Evolutionary conservation across 2,797 vertebrate species (phyloP), one percentile per base, ranked within the genome.

Genomic region (Hoplostethus atlanticus): DNA sequence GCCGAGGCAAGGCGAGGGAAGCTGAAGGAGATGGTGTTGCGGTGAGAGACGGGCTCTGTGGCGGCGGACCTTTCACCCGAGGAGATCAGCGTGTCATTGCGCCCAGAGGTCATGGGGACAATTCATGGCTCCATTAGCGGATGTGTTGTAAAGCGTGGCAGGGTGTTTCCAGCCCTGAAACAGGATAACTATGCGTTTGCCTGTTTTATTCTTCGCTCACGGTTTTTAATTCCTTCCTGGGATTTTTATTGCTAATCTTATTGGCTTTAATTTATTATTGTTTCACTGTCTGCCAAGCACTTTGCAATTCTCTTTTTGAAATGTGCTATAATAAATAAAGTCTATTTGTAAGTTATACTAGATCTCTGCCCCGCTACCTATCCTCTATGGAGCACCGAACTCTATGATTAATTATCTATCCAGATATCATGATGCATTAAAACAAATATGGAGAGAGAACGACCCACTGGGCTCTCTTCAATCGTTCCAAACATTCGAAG

Each of bases 61-160:
- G 50, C 76, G 73, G 66, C 36, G 70, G 54, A 83, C 71, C 64
- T 71, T 71, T 87, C 85, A 92, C 91, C 91, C 90, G 87, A 87
- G 83, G 89, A 87, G 77, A 84, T 80, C 76, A 50, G 86, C 77
- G 25, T 84, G 88, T 87, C 87, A 74, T 84, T 81, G 83, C 71
- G 77, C 68, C 79, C 85, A 80, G 84, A 90, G 89, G 87, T 93
- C 89, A 87, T 17, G 40, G 71, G 80, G 71, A 89, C 72, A 4
- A 88, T 89, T 88, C 82, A 86, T 51, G 81, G 82, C 85, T 93
- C 90, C 90, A 91, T 92, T 93, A 91, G 79, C 64, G 30, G 74
- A 21, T 60, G 46, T 77, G 73, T 81, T 81, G 85, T 90, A 89
- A 89, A 90, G 77, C 75, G 80, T 64, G 64, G 64, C 71, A 28